phyloP scores from a whole-genome alignment of 2,113 vertebrate species.

The Eleginops maclovinus region DNA sequence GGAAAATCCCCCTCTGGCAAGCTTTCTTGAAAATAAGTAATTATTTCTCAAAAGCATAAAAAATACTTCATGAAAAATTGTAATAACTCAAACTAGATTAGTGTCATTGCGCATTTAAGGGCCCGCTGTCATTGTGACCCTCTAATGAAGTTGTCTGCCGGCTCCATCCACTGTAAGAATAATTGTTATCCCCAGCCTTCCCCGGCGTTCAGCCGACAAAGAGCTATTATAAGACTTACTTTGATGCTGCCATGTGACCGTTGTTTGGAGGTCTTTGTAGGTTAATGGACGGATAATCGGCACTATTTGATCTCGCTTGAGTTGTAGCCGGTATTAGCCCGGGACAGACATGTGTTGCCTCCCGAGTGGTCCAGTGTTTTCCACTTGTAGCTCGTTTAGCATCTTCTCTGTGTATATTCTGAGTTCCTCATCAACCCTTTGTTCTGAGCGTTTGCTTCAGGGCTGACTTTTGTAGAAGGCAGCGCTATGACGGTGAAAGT shows the following conservation, averaged over 20 bases:
- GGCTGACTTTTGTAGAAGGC: not conserved
- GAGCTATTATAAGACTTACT: constrained; percentile 70
- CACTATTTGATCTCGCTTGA: constrained; percentile 66
- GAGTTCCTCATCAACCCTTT: not conserved
- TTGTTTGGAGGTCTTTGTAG: constrained; percentile 71
- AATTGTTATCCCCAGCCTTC: constrained; percentile 69
- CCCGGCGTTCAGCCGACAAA: constrained; percentile 70
- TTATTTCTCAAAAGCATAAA: constrained; percentile 55
- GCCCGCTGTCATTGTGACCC: constrained; percentile 64
- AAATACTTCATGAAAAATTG: constrained; percentile 49
- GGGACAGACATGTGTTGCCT: constrained; percentile 25
- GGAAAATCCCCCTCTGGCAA: constrained; percentile 55
- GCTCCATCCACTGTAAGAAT: constrained; percentile 69
- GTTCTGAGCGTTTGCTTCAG: not conserved
- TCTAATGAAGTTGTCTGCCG: constrained; percentile 66
- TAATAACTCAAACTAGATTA: constrained; percentile 64
- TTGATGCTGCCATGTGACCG: constrained; percentile 72
- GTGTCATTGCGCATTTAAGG: constrained; percentile 59
- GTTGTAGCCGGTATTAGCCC: constrained; percentile 45
- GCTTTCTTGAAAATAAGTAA: constrained; percentile 49
- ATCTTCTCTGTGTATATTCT: not conserved
- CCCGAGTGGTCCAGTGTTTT: constrained; percentile 17
- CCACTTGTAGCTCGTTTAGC: constrained; percentile 5
- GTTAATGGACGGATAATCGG: constrained; percentile 78
- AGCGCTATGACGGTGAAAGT: too few relatives aligned